These are phyloP conservation scores for Phaetusa simplex DNA, from an alignment of 2,113 vertebrate species.

Conservation along the genomic window DNA sequence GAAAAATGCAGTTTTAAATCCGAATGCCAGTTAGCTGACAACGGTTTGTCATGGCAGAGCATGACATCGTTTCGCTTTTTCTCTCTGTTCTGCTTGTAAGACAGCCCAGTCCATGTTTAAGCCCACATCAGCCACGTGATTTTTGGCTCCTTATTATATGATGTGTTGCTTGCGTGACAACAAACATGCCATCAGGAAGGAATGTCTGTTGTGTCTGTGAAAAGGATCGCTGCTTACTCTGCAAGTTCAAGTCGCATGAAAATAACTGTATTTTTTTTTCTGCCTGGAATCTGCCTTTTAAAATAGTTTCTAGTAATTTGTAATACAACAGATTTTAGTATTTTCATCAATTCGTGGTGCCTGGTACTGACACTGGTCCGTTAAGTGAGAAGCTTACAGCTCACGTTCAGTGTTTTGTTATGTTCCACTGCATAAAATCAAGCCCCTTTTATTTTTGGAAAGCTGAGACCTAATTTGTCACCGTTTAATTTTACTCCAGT, in stretches of 20 bases:
- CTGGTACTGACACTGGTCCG: not conserved
- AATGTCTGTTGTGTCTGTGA: not conserved
- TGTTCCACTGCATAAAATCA: not conserved
- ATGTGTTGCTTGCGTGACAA: not conserved
- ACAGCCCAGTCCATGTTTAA: not conserved
- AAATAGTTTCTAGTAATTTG: not conserved
- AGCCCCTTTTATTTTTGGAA: not conserved
- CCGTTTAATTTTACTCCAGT: not conserved
- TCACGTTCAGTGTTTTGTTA: not conserved
- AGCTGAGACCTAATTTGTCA: not conserved
- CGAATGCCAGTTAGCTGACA: not conserved
- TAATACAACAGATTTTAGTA: not conserved
- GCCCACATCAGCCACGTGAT: not conserved
- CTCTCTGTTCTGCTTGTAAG: not conserved
- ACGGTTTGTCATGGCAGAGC: not conserved
- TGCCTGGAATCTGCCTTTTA: not conserved
- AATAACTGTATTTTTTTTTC: not conserved
- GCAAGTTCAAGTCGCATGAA: not conserved
- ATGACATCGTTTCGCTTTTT: not conserved
- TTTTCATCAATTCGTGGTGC: not conserved
- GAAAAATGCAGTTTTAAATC: not conserved
- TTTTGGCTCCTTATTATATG: not conserved
- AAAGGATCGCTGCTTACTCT: not conserved
- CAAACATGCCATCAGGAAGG: not conserved
- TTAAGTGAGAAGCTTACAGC: not conserved